Evolutionary conservation across 2,888 invertebrate species (phyloP).

Genomic region (Chrysopilus asiliformis): DNA sequence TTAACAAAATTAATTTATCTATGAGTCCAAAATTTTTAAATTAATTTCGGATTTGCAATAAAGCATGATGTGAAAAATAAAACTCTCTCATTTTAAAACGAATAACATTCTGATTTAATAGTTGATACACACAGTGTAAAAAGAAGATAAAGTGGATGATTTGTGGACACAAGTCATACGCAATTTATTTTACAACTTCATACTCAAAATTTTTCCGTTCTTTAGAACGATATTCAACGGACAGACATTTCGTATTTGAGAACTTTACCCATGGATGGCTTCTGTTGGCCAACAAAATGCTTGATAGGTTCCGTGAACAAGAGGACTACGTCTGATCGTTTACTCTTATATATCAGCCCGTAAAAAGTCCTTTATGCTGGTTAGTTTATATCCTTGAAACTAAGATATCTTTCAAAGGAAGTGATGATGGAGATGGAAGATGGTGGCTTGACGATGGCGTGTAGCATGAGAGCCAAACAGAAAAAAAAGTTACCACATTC

Average conservation of each 20-base stretch:
- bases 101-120: no score
- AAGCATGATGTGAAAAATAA: no score
- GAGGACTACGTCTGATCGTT: background rate
- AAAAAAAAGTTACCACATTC: background rate
- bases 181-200: slow-evolving; percentile 9
- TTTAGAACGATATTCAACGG: no score
- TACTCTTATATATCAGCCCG: slow-evolving; percentile 3
- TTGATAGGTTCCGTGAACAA: background rate
- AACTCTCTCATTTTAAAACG: no score
- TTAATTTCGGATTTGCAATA: no score
- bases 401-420: slow-evolving; percentile 1
- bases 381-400: background rate
- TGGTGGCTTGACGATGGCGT: background rate
- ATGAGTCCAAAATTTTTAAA: no score
- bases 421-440: background rate
- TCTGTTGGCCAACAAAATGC: no score
- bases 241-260: no score
- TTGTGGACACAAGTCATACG: slow-evolving; percentile 10
- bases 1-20: no score
- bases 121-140: slow-evolving; percentile 3
- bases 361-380: background rate
- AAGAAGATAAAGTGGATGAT: slow-evolving; percentile 9
- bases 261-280: no score
- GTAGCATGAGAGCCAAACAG: background rate
- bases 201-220: background rate